A percentile compares a stretch with the other conserved stretches of the same genome.
Conservation (phyloP, 2,797 vertebrate genomes). For the Aldrovandia affinis region DNA sequence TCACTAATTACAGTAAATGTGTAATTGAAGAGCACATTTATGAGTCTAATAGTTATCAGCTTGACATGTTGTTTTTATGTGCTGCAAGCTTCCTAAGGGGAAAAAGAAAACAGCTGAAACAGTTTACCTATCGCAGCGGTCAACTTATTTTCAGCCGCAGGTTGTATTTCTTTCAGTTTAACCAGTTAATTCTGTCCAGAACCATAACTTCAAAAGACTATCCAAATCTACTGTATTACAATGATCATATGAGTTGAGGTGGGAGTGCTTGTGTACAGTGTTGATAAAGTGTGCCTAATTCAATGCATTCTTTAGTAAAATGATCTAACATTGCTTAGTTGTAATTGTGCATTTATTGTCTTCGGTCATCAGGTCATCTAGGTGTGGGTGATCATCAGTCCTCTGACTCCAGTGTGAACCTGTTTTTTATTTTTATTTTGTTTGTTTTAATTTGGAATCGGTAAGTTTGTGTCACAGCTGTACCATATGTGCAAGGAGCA, state of each 20-base stretch:
- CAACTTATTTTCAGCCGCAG: neutral
- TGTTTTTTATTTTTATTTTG: too few species aligned
- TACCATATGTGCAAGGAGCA: neutral
- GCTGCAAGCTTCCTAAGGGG: neutral
- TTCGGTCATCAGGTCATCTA: neutral
- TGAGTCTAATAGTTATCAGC: slow-evolving; percentile 7
- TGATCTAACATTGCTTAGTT: neutral
- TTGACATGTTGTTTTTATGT: neutral
- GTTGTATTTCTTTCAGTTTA: slow-evolving; percentile 11
- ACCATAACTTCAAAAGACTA: slow-evolving; percentile 13
- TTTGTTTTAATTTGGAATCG: too few species aligned
- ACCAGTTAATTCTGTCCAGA: slow-evolving; percentile 1
- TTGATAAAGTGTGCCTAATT: neutral
- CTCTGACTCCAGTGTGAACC: neutral
- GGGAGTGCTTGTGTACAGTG: neutral
- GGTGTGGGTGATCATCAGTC: neutral
- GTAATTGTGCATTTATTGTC: neutral
- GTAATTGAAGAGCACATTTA: slow-evolving; percentile 25
- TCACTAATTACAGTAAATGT: slow-evolving; percentile 26
- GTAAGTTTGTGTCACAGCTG: too few species aligned
- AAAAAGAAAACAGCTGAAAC: slow-evolving; percentile 15
- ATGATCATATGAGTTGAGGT: neutral
- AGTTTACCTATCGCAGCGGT: slow-evolving; percentile 20
- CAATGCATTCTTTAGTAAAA: neutral
- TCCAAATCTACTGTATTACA: neutral